A percentile compares a stretch with the other conserved stretches of the same genome.
Evolutionary conservation across 2,888 invertebrate species (phyloP).

Genomic region (Ophioninae sp.): DNA sequence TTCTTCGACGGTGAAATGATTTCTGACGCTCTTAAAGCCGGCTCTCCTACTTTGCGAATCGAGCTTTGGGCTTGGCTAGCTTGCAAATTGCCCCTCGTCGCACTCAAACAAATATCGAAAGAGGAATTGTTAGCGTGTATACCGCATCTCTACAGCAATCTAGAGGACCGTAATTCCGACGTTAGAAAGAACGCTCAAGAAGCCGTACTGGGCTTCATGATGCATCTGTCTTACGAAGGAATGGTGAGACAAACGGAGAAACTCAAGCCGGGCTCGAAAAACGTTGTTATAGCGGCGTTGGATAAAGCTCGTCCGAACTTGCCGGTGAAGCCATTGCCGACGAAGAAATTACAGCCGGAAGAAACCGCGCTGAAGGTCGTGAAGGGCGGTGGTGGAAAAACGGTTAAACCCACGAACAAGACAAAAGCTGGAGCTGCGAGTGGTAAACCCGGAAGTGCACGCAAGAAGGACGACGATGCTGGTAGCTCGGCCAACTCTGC

Average conservation of each 20-base stretch:
- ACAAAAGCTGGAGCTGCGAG: conserved; percentile 60
- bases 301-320: conserved; percentile 93
- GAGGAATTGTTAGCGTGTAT: conserved; percentile 91
- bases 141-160: conserved; percentile 89
- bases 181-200: conserved; percentile 95
- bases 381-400: conserved; percentile 83
- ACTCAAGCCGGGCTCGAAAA: conserved; percentile 90
- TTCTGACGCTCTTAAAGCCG: conserved; percentile 91
- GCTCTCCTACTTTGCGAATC: conserved; percentile 90
- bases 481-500: conserved; percentile 7
- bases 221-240: conserved; percentile 92
- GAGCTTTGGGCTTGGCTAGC: conserved; percentile 94
- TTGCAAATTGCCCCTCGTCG: conserved; percentile 88
- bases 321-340: conserved; percentile 90
- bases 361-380: conserved; percentile 83
- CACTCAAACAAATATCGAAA: conserved; percentile 88
- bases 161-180: conserved; percentile 95
- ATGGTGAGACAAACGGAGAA: conserved; percentile 90
- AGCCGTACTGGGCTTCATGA: conserved; percentile 95
- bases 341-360: conserved; percentile 82
- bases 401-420: conserved; percentile 81
- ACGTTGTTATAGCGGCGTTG: conserved; percentile 88
- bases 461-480: conserved; percentile 93
- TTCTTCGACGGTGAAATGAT: conserved; percentile 95
- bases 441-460: conserved; percentile 78